A percentile compares a stretch with the other conserved stretches of the same genome.
These are phyloP conservation scores for Notodonta dromedarius DNA, from an alignment of 2,888 invertebrate species.

Conservation along the genomic window DNA sequence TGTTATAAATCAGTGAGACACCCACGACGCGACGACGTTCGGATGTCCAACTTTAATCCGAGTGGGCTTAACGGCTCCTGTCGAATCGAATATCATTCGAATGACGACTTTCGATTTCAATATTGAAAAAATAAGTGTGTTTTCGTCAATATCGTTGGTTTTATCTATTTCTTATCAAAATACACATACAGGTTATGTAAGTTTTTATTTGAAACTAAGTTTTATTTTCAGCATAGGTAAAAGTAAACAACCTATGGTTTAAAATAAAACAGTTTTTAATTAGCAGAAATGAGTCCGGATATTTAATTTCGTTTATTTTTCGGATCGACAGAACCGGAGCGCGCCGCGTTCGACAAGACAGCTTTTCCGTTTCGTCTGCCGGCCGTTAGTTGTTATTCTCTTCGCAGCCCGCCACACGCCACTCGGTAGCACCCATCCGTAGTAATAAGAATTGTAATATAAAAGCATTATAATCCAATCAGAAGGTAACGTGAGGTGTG, in stretches of 20 bases:
- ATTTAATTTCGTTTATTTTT: conserved; percentile 32
- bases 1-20: conserved; percentile 74
- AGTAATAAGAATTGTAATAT: conserved; percentile 82
- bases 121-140: not conserved
- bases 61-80: conserved; percentile 57
- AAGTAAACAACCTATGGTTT: not conserved
- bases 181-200: no score
- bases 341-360: conserved; percentile 42
- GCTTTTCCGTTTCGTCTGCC: conserved; percentile 48
- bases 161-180: no score
- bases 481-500: conserved; percentile 72
- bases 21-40: conserved; percentile 65
- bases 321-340: conserved; percentile 29
- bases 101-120: conserved; percentile 24
- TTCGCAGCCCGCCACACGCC: conserved; percentile 69
- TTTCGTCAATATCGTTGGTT: no score
- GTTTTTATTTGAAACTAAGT: no score
- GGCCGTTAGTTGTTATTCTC: conserved; percentile 74
- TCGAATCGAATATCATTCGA: conserved; percentile 50
- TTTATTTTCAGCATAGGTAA: not conserved
- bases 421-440: conserved; percentile 72
- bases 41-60: conserved; percentile 55
- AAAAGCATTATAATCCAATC: conserved; percentile 84
- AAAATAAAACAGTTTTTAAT: conserved; percentile 11
- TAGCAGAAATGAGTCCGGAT: conserved; percentile 30